A percentile compares a stretch with the other conserved stretches of the same genome.
These are phyloP conservation scores for Shinisaurus crocodilurus DNA, from an alignment of 2,113 vertebrate species.

Conservation along the genomic window DNA sequence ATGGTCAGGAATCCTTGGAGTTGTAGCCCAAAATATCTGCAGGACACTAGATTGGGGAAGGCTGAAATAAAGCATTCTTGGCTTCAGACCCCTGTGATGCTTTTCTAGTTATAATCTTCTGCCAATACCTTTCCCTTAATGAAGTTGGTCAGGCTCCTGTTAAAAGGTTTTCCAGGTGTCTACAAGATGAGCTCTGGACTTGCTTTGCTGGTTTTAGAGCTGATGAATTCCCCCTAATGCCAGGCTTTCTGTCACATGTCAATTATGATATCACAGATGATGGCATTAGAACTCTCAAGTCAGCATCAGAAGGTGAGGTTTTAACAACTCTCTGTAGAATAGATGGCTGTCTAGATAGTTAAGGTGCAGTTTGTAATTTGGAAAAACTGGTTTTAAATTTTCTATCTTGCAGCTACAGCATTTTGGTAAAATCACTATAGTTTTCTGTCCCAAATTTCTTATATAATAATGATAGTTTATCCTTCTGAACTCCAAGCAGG, in stretches of 20 bases:
- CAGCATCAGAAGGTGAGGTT: background rate
- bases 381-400: background rate
- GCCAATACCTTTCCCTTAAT: background rate
- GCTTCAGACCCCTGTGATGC: background rate
- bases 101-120: background rate
- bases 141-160: background rate
- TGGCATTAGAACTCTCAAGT: conserved; percentile 12
- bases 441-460: background rate
- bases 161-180: background rate
- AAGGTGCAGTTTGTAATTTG: background rate
- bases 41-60: too few species aligned
- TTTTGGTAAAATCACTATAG: background rate
- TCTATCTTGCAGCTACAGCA: background rate
- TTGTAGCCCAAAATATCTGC: too few species aligned
- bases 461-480: background rate
- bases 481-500: background rate
- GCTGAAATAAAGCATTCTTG: background rate
- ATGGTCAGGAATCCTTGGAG: too few species aligned
- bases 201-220: background rate
- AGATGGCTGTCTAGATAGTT: accelerated
- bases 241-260: background rate
- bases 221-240: background rate
- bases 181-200: background rate
- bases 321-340: background rate
- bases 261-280: conserved; percentile 7